Evolutionary conservation across 2,113 vertebrate genomes (phyloP).

Genomic region (Gorsachius goisagi): DNA sequence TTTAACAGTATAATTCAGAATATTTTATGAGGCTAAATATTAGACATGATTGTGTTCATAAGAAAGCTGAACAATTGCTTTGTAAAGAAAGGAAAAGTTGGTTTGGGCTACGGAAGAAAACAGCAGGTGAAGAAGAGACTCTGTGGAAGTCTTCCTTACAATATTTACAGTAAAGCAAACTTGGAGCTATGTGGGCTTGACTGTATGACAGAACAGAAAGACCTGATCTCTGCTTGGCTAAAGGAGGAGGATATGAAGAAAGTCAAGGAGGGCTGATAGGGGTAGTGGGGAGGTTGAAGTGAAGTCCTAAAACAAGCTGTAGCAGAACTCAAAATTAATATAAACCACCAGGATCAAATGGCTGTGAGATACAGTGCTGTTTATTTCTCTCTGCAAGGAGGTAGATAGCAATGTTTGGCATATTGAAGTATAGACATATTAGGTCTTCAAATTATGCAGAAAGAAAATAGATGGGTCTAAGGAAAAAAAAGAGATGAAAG

Average conservation of each 20-base stretch:
- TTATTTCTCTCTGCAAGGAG: background rate
- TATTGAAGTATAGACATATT: background rate
- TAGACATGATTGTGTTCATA: background rate
- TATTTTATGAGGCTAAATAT: background rate
- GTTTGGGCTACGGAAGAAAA: background rate
- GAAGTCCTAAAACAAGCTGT: background rate
- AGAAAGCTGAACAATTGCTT: background rate
- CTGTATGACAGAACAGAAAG: background rate
- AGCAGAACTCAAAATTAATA: background rate
- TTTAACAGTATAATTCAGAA: background rate
- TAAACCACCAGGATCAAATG: background rate
- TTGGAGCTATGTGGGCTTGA: background rate
- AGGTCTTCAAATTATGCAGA: background rate
- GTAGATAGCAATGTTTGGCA: background rate
- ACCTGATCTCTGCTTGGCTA: background rate
- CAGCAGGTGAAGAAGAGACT: background rate
- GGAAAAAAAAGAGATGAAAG: background rate
- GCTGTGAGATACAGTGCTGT: background rate
- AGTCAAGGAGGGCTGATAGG: background rate
- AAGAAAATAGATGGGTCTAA: background rate
- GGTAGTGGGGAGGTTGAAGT: background rate
- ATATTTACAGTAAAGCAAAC: background rate
- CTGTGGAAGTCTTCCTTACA: background rate
- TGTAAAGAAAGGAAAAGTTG: background rate
- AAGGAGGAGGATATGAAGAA: background rate